A percentile compares a stretch with the other conserved stretches of the same genome.
These are phyloP conservation scores for Dicranocentrus wangi DNA, from an alignment of 2,888 invertebrate species.

Conservation along the genomic window DNA sequence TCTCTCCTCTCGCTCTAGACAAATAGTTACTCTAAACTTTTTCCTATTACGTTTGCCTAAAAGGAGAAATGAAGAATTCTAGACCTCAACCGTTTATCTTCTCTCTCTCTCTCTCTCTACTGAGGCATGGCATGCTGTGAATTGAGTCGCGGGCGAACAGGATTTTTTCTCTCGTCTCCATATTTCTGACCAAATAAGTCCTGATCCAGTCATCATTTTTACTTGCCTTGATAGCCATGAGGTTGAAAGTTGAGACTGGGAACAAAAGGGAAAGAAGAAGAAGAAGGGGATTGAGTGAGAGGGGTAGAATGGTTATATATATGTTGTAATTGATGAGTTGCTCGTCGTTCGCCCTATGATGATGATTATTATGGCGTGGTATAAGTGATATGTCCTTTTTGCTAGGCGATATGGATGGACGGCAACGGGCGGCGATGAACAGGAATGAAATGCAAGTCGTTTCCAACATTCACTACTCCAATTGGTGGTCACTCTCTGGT, in stretches of 20 bases:
- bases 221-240: constrained; percentile 55
- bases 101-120: constrained; percentile 19
- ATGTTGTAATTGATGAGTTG: constrained; percentile 58
- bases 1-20: too few species aligned
- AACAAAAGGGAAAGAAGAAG: constrained; percentile 8
- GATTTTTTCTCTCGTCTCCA: constrained; percentile 32
- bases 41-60: constrained; percentile 14
- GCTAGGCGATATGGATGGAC: too few species aligned
- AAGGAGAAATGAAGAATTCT: too few species aligned
- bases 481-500: constrained; percentile 1
- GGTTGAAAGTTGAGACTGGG: constrained; percentile 55
- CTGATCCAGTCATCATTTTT: constrained; percentile 61
- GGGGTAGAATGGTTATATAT: constrained; percentile 45
- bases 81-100: constrained; percentile 19
- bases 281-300: constrained; percentile 34
- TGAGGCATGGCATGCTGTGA: constrained; percentile 33
- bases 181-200: constrained; percentile 63
- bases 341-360: constrained; percentile 37
- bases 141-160: constrained; percentile 45
- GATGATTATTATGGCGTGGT: constrained; percentile 37
- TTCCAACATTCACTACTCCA: constrained; percentile 7
- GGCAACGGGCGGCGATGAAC: background rate
- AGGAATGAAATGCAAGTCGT: background rate
- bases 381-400: constrained; percentile 24
- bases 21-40: background rate